Percentiles rank a stretch among this genome's conserved stretches.
Evolutionary conservation across 2,797 vertebrate species (phyloP).

Genomic region (Astyanax mexicanus): DNA sequence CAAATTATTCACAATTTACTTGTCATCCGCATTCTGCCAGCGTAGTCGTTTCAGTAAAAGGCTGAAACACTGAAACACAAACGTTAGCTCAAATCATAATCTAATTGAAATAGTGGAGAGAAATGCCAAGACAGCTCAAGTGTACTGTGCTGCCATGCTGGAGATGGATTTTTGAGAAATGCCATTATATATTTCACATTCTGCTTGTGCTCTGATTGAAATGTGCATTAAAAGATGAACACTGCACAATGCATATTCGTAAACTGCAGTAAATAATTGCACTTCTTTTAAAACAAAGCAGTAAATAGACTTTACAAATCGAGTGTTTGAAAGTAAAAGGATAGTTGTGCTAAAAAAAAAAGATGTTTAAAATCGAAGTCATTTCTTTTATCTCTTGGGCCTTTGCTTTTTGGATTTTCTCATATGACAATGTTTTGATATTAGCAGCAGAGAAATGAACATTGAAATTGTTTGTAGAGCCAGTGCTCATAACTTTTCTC

Average conservation of each 20-base stretch:
- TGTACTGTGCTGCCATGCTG: slow-evolving; percentile 38
- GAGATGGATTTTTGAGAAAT: slow-evolving; percentile 11
- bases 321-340: not conserved
- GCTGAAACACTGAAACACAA: slow-evolving; percentile 73
- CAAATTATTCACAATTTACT: slow-evolving; percentile 49
- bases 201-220: slow-evolving; percentile 30
- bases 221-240: not conserved
- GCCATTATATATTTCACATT: slow-evolving; percentile 28
- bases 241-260: not conserved
- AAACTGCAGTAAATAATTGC: not conserved
- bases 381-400: not conserved
- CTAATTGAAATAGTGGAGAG: slow-evolving; percentile 64
- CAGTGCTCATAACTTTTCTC: not conserved
- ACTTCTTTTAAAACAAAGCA: not conserved
- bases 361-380: not conserved
- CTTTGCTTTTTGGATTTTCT: not conserved
- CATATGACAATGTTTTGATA: slow-evolving; percentile 9
- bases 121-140: slow-evolving; percentile 60
- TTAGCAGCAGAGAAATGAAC: not conserved
- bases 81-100: slow-evolving; percentile 72
- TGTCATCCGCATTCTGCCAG: slow-evolving; percentile 23
- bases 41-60: slow-evolving; percentile 59
- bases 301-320: not conserved
- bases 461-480: not conserved
- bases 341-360: not conserved